Conservation (phyloP, 2,113 vertebrate species). For the Antechinus flavipes region DNA sequence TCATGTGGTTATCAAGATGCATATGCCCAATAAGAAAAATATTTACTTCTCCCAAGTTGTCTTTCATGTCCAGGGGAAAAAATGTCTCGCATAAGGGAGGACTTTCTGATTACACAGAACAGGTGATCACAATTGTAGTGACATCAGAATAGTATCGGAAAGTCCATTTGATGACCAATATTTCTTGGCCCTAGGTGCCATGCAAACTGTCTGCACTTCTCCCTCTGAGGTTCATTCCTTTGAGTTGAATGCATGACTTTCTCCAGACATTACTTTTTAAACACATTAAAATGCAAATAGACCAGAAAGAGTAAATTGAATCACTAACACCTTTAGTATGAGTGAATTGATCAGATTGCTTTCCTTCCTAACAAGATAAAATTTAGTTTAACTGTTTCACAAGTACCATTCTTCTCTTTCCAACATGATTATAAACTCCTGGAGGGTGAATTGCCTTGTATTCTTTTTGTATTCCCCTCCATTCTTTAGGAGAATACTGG, state of each 20-base stretch:
- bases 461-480: neutral
- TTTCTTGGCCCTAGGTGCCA: neutral
- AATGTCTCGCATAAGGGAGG: neutral
- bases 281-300: neutral
- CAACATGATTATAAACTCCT: slow-evolving; percentile 5
- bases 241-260: neutral
- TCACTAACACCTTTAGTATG: neutral
- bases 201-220: neutral
- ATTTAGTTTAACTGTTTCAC: neutral
- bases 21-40: neutral
- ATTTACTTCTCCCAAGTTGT: neutral
- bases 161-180: neutral
- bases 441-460: neutral
- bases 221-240: neutral
- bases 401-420: neutral
- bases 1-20: neutral
- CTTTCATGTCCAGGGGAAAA: neutral
- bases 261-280: neutral
- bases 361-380: neutral
- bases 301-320: neutral
- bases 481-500: neutral
- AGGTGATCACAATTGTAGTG: neutral
- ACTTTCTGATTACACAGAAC: neutral
- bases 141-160: neutral
- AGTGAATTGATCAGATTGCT: neutral